phyloP scores from a whole-genome alignment of 2,113 vertebrate genomes.

The Fulica atra region DNA sequence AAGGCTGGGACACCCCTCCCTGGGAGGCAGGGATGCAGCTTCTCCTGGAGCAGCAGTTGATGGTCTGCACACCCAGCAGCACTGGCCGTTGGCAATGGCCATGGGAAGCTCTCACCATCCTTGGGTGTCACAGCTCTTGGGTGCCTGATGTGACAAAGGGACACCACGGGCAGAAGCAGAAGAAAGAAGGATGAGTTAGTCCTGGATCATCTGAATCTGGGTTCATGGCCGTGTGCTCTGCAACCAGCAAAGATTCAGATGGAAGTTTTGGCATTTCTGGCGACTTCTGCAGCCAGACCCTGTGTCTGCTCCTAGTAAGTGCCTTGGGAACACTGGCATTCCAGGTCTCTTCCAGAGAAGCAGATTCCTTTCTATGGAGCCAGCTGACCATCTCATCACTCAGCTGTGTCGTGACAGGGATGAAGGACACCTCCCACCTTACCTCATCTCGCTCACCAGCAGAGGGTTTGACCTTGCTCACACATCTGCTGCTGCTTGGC shows the following conservation, averaged over 20 bases:
- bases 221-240: not conserved
- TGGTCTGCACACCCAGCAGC: not conserved
- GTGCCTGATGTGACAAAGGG: not conserved
- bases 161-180: not conserved
- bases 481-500: not conserved
- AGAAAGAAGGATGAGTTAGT: not conserved
- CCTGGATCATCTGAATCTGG: not conserved
- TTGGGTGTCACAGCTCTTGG: fast-evolving
- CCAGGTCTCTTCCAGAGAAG: not conserved
- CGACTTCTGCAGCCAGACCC: not conserved
- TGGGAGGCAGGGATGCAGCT: not conserved
- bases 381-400: fast-evolving
- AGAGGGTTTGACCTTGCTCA: not conserved
- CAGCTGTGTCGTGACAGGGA: fast-evolving
- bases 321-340: fast-evolving
- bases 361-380: not conserved
- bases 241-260: not conserved
- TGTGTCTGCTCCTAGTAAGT: fast-evolving
- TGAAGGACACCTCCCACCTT: not conserved
- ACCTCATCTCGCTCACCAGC: fast-evolving
- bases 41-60: not conserved
- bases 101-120: fast-evolving
- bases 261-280: not conserved
- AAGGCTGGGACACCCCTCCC: not conserved
- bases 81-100: fast-evolving